Evolutionary conservation across 2,888 invertebrate species (phyloP), one percentile per base, ranked within the genome.

Genomic region (Kryphioiulus occultus): DNA sequence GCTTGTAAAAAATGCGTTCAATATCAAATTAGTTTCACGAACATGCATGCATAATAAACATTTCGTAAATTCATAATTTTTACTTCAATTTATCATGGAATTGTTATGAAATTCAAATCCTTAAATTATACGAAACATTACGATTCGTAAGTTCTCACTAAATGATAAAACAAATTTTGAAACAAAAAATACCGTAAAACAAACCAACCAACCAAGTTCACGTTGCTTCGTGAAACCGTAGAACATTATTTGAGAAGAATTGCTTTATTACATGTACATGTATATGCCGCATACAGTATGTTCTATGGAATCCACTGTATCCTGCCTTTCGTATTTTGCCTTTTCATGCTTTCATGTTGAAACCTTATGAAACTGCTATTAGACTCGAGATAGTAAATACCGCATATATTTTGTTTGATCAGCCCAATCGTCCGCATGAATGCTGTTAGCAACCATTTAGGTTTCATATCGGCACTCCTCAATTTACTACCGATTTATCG

Each of bases 381-480:
- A 78, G 30, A 17, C 26, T 78, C 30, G 68, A 26, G 30, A 30
- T 32, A 17, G 78, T 30, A 26, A 32, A 78, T 68, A 68, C 26
- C 68, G 68, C 22, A 22, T 68, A 26, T 26, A 68, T 68, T 68
- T 68, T 68, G 68, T 78, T 78, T 78, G 78, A 78, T 78, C 78
- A 78, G 78, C 30, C 30, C 78, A 78, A 78, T 78, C 78, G 17
- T 78, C 26, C 15, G 78, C 15, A 26, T 78, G 78, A 78, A 78
- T 78, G 78, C 78, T 78, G 78, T 30, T 30, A 15, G 30, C 30
- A 17, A 78, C 78, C 30, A 32, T 78, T 78, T 10, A 15, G 30
- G 30, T 30, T 78, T 78, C 78, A 30, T 30, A 78, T 78, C 78
- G 78, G 5, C 78, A 78, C 26, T 78, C 78, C 26, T 78, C 78